Conservation (phyloP, 1,140 invertebrate genomes). For the Periplaneta americana region DNA sequence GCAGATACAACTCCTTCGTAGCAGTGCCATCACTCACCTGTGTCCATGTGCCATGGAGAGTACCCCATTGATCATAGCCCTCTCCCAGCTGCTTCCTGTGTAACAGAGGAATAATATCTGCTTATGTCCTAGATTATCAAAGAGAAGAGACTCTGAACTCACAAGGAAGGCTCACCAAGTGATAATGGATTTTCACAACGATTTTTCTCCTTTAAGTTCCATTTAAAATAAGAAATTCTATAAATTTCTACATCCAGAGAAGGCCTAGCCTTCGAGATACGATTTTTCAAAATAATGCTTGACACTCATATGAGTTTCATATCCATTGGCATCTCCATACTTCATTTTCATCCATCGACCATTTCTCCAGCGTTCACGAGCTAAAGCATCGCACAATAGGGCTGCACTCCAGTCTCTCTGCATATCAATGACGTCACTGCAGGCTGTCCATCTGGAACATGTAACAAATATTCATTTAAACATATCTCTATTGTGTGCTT, state of each 20-base stretch:
- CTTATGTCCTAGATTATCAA: background rate
- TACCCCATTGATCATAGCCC: conserved; percentile 48
- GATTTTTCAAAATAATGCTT: no score
- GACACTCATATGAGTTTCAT: no score
- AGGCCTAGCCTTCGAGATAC: no score
- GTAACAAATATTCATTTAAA: no score
- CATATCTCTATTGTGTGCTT: no score
- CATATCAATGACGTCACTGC: conserved; percentile 39
- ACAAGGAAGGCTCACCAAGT: no score
- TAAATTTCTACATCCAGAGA: no score
- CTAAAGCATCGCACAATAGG: conserved; percentile 46
- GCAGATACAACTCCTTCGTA: conserved; percentile 36
- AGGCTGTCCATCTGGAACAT: conserved; percentile 48
- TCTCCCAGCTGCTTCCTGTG: conserved; percentile 27
- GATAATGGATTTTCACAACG: no score
- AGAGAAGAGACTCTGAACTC: no score
- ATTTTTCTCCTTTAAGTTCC: no score
- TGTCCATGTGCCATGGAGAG: conserved; percentile 36
- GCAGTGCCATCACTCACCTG: conserved; percentile 31
- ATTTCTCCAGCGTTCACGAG: conserved; percentile 45
- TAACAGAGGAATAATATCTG: background rate
- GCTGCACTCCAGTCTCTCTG: conserved; percentile 42
- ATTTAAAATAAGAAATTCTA: no score
- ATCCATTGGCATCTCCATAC: no score
- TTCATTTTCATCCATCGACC: conserved; percentile 34